Evolutionary conservation across 1,140 invertebrate genomes (phyloP).

Genomic region (Periplaneta americana): DNA sequence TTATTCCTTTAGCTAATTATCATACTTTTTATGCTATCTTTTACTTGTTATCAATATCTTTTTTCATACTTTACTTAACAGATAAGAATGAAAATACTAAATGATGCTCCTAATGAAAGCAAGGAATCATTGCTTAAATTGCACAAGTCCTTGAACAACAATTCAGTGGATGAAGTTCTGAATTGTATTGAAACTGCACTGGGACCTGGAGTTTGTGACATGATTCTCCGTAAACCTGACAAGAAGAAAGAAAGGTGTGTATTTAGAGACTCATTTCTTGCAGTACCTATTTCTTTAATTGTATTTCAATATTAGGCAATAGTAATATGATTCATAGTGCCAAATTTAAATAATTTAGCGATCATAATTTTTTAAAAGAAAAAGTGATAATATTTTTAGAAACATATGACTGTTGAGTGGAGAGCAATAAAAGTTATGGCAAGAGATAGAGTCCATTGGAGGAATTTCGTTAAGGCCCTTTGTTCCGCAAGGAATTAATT

Average conservation of each 20-base stretch:
- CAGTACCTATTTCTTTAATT: too few relatives aligned
- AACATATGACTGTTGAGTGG: too few relatives aligned
- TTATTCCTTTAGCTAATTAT: not conserved
- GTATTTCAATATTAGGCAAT: too few relatives aligned
- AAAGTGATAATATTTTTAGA: too few relatives aligned
- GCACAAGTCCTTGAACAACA: conserved; percentile 52
- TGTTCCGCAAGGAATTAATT: too few relatives aligned
- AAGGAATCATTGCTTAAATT: conserved; percentile 52
- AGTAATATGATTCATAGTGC: too few relatives aligned
- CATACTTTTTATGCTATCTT: conserved; percentile 20
- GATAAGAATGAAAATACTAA: conserved; percentile 42
- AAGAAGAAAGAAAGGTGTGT: conserved; percentile 75
- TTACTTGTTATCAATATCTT: not conserved
- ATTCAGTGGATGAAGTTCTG: conserved; percentile 72
- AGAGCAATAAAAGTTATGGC: too few relatives aligned
- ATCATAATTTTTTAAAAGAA: too few relatives aligned
- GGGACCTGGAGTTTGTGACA: conserved; percentile 57
- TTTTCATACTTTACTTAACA: conserved; percentile 27
- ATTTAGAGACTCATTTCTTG: not conserved
- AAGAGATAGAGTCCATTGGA: too few relatives aligned
- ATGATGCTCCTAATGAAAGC: conserved; percentile 51
- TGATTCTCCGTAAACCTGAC: conserved; percentile 82
- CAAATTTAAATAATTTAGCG: too few relatives aligned
- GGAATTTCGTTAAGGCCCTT: too few relatives aligned
- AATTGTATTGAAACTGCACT: conserved; percentile 63